A percentile compares a stretch with the other conserved stretches of the same genome.
Conservation (phyloP, 2,888 invertebrate species). For the Xanthostigma xanthostigma region DNA sequence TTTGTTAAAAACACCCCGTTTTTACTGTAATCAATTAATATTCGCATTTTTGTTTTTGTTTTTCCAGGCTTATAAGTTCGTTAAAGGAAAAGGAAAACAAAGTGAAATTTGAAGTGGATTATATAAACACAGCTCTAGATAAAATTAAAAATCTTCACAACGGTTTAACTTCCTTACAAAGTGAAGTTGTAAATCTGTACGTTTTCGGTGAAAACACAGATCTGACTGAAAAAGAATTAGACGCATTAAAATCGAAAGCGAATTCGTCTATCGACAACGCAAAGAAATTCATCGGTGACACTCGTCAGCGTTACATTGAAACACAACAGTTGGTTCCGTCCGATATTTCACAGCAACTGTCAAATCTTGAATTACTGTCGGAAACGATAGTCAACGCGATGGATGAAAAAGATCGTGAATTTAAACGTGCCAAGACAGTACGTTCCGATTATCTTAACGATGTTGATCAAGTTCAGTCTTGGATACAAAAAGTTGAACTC, state of each 20-base stretch:
- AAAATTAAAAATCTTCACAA: slow-evolving; percentile 53
- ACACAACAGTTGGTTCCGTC: slow-evolving; percentile 50
- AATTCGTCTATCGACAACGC: slow-evolving; percentile 39
- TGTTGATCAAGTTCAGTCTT: slow-evolving; percentile 65
- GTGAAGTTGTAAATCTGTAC: slow-evolving; percentile 55
- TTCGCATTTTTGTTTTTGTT: slow-evolving; percentile 19
- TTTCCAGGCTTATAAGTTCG: slow-evolving; percentile 63
- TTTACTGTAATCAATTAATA: too few relatives aligned
- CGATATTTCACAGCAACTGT: slow-evolving; percentile 67
- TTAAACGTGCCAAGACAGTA: slow-evolving; percentile 70
- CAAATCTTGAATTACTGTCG: slow-evolving; percentile 64
- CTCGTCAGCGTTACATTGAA: slow-evolving; percentile 44
- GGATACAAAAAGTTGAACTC: slow-evolving; percentile 72
- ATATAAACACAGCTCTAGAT: slow-evolving; percentile 58
- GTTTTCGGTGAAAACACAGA: slow-evolving; percentile 62
- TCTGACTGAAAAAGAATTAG: slow-evolving; percentile 42
- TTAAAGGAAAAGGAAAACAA: slow-evolving; percentile 62
- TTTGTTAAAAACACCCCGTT: too few relatives aligned
- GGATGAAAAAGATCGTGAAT: slow-evolving; percentile 78
- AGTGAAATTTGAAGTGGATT: slow-evolving; percentile 57
- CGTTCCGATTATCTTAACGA: slow-evolving; percentile 66
- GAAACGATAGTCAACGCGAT: slow-evolving; percentile 66
- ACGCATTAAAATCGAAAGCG: slow-evolving; percentile 39
- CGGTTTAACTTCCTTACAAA: slow-evolving; percentile 47
- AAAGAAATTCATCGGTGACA: slow-evolving; percentile 40